Evolutionary conservation across 2,797 vertebrate species (phyloP).

Genomic region (Telmatherina bonti): DNA sequence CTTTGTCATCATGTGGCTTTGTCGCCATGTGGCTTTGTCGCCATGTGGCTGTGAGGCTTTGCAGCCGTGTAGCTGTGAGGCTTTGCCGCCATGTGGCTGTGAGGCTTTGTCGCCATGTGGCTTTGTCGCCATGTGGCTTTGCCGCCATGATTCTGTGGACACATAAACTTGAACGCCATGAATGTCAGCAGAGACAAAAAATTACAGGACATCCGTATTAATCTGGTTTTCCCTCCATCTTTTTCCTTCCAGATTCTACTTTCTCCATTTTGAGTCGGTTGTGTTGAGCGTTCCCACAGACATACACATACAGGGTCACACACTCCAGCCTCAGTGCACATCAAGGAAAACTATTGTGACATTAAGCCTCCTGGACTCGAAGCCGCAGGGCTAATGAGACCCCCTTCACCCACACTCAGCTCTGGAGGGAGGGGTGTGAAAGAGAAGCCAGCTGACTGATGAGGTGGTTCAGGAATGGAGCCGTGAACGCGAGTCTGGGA

Average conservation of each 20-base stretch:
- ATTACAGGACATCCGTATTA: no score
- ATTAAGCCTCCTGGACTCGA: slow-evolving; percentile 2
- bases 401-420: not conserved
- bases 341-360: not conserved
- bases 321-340: not conserved
- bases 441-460: not conserved
- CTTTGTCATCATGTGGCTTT: no score
- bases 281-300: not conserved
- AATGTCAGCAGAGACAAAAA: no score
- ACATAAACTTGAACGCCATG: no score
- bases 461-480: not conserved
- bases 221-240: not conserved
- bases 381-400: slow-evolving; percentile 15
- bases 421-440: not conserved
- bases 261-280: not conserved
- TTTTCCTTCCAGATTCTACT: not conserved
- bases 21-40: no score
- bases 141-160: no score
- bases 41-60: no score
- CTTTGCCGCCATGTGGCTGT: no score
- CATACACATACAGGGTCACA: not conserved
- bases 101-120: no score
- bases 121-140: no score
- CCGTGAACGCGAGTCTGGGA: not conserved
- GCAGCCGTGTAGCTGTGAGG: no score